A percentile compares a stretch with the other conserved stretches of the same genome.
These are phyloP conservation scores for Nephrotoma appendiculata DNA, from an alignment of 2,888 invertebrate genomes.

Conservation along the genomic window DNA sequence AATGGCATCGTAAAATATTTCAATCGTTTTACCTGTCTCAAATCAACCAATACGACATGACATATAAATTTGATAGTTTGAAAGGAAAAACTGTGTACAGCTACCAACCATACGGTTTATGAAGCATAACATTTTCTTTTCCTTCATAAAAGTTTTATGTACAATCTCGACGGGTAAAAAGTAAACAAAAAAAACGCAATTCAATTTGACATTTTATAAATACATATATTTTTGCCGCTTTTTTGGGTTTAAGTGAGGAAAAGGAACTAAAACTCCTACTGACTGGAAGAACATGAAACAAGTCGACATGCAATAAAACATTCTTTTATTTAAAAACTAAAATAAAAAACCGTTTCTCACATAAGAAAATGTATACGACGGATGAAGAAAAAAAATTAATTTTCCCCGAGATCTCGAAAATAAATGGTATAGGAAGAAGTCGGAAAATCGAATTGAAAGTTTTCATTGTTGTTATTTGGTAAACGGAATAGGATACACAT, in stretches of 20 bases:
- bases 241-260: background rate
- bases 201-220: background rate
- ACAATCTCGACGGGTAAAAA: background rate
- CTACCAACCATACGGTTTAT: background rate
- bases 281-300: slow-evolving; percentile 4
- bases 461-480: background rate
- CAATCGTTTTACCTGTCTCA: background rate
- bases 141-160: background rate
- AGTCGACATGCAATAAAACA: slow-evolving; percentile 5
- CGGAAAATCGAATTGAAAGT: background rate
- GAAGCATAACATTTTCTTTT: background rate
- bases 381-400: background rate
- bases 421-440: background rate
- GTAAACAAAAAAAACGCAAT: background rate
- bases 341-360: background rate
- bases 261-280: background rate
- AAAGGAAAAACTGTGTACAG: background rate
- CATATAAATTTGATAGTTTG: background rate
- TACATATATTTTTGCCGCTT: background rate
- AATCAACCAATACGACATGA: background rate
- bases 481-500: background rate
- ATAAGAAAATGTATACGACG: background rate
- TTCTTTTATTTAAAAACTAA: background rate
- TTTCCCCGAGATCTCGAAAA: background rate
- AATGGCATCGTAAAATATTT: too few relatives aligned